Conservation (phyloP, 2,888 invertebrate genomes). For the Eupsilia transversa region DNA sequence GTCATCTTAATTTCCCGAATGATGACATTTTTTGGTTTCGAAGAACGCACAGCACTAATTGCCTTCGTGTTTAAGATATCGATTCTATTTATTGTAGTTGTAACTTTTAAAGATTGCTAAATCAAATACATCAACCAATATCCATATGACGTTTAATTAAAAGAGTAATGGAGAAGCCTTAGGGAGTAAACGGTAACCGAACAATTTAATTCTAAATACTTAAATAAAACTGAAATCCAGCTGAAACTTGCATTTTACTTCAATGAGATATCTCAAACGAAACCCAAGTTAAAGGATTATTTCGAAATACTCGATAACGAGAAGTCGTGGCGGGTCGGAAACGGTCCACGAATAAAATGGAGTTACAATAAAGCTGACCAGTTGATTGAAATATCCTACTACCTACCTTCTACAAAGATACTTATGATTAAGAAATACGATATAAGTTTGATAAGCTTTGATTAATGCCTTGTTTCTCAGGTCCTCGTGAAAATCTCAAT, state of each 20-base stretch:
- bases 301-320: conserved; percentile 61
- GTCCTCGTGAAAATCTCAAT: not conserved
- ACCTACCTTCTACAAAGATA: not conserved
- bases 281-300: conserved; percentile 60
- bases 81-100: not conserved
- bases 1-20: not conserved
- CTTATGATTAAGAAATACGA: not conserved
- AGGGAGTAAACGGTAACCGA: conserved; percentile 24
- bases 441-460: not conserved
- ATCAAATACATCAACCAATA: not conserved
- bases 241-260: conserved; percentile 57
- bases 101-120: not conserved
- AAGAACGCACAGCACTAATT: not conserved
- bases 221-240: conserved; percentile 37
- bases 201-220: conserved; percentile 47
- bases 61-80: not conserved
- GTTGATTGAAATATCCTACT: conserved; percentile 29
- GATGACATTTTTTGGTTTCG: not conserved
- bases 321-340: conserved; percentile 40
- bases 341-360: conserved; percentile 44
- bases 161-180: not conserved
- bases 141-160: not conserved
- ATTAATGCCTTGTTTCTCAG: not conserved
- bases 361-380: conserved; percentile 37
- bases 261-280: conserved; percentile 56